Conservation (phyloP, 2,797 vertebrate species). For the Falco biarmicus region DNA sequence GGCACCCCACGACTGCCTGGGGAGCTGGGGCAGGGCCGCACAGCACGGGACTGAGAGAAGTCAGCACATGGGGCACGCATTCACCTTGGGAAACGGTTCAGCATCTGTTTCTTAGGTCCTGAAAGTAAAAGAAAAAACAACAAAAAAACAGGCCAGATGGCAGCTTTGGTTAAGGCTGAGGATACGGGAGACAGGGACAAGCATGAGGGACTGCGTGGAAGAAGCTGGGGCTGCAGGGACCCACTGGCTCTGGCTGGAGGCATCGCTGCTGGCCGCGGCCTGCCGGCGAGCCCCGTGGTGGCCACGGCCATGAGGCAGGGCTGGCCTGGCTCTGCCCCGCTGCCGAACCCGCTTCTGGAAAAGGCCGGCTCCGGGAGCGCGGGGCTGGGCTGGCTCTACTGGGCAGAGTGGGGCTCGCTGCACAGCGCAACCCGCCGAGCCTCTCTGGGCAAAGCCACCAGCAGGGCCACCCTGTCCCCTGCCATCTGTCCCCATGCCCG, state of each 20-base stretch:
- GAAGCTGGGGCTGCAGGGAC: not conserved
- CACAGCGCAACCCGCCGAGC: fast-evolving
- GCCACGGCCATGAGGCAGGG: not conserved
- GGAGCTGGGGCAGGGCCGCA: not conserved
- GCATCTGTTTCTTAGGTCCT: not conserved
- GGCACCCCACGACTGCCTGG: fast-evolving
- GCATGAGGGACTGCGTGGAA: not conserved
- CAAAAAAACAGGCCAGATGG: not conserved
- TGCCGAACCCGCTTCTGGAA: not conserved
- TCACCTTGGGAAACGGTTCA: not conserved
- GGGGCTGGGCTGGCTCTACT: not conserved
- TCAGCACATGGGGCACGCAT: not conserved
- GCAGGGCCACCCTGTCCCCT: fast-evolving
- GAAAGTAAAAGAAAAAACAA: conserved; percentile 6
- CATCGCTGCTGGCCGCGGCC: not conserved
- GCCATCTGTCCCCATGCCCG: not conserved
- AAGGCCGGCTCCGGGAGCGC: fast-evolving
- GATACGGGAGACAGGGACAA: not conserved
- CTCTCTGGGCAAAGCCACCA: not conserved
- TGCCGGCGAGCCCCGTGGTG: not conserved
- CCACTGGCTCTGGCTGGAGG: not conserved
- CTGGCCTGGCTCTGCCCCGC: not conserved
- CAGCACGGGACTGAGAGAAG: not conserved
- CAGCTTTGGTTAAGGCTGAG: conserved; percentile 63
- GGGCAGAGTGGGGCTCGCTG: fast-evolving